Evolutionary conservation across 1,140 invertebrate genomes (phyloP).

Genomic region (Neodiprion fabricii): DNA sequence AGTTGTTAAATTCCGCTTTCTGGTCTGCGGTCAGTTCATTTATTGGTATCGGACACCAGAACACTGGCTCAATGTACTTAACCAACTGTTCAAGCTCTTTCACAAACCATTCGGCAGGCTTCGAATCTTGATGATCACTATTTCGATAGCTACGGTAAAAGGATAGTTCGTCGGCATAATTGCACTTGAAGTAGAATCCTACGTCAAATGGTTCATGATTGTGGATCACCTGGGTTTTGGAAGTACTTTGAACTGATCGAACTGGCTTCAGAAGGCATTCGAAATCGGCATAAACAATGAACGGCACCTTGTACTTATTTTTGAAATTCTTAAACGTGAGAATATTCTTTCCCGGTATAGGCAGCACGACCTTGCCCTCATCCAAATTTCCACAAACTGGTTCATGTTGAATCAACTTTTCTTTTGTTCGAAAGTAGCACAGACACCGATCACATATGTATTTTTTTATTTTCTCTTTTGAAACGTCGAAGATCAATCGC

Average conservation of each 20-base stretch:
- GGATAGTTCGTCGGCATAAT: constrained; percentile 43
- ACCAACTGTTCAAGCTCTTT: constrained; percentile 36
- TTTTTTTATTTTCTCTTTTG: too few species aligned
- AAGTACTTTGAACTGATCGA: constrained; percentile 17
- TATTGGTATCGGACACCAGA: constrained; percentile 35
- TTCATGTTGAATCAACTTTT: constrained; percentile 11
- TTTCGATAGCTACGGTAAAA: constrained; percentile 39
- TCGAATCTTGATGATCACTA: constrained; percentile 40
- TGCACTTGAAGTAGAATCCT: constrained; percentile 51
- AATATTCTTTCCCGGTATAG: constrained; percentile 16
- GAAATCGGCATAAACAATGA: constrained; percentile 31
- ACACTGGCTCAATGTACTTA: constrained; percentile 34
- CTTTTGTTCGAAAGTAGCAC: not conserved
- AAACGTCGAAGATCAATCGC: constrained; percentile 1
- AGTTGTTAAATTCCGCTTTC: constrained; percentile 9
- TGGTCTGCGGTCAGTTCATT: constrained; percentile 11
- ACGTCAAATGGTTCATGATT: constrained; percentile 49
- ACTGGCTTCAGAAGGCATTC: not conserved
- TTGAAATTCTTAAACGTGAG: constrained; percentile 31
- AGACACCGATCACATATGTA: constrained; percentile 30
- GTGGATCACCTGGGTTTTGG: constrained; percentile 35
- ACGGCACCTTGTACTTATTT: constrained; percentile 26
- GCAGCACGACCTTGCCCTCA: constrained; percentile 26
- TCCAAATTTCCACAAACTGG: constrained; percentile 38
- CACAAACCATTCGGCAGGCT: constrained; percentile 41